phyloP scores from a whole-genome alignment of 2,888 invertebrate species.

The Chymomyza fuscimana region DNA sequence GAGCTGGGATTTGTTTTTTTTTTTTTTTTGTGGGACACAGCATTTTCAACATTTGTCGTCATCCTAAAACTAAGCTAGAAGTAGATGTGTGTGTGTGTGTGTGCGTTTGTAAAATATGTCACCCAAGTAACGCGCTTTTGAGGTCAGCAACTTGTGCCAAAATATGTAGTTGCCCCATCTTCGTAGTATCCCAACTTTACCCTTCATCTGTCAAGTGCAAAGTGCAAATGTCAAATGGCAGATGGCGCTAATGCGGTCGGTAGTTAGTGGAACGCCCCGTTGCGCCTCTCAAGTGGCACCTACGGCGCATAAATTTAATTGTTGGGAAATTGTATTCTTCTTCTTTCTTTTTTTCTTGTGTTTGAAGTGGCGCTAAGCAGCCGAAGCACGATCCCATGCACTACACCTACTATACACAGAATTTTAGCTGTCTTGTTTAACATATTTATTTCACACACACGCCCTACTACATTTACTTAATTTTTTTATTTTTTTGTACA shows the following conservation, averaged over 20 bases:
- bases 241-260: conserved; percentile 20
- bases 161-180: conserved; percentile 9
- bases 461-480: neutral
- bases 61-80: neutral
- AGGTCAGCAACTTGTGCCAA: conserved; percentile 4
- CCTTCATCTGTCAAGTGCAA: conserved; percentile 3
- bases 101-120: too few species aligned
- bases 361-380: conserved; percentile 44
- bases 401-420: conserved; percentile 13
- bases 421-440: conserved; percentile 21
- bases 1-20: conserved; percentile 6
- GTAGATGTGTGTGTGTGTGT: too few species aligned
- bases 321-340: conserved; percentile 38
- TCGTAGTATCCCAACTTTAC: neutral
- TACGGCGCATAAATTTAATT: conserved; percentile 51
- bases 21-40: neutral
- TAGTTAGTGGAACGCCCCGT: conserved; percentile 8
- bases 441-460: conserved; percentile 3
- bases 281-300: neutral
- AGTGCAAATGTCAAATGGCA: conserved; percentile 53
- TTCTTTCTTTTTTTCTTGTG: neutral
- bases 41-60: conserved; percentile 30
- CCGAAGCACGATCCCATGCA: conserved; percentile 30
- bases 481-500: conserved; percentile 2
- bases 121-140: too few species aligned